Evolutionary conservation across 1,140 invertebrate genomes (phyloP).

Genomic region (Mycetomoellerius zeteki): DNA sequence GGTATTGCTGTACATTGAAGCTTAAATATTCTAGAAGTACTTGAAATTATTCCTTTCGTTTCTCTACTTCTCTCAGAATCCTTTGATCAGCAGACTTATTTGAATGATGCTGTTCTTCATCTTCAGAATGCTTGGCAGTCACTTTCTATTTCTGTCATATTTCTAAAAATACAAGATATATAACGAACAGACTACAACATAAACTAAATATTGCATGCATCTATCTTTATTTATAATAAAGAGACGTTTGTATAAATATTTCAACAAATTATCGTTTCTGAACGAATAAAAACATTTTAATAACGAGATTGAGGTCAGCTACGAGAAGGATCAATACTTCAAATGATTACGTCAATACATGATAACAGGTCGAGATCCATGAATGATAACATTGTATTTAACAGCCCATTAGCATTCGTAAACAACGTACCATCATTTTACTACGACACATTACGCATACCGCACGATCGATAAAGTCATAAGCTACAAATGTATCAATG

Average conservation of each 20-base stretch:
- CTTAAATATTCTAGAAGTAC: not conserved
- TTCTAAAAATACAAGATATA: not conserved
- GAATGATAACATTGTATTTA: constrained; percentile 11
- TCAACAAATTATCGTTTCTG: not conserved
- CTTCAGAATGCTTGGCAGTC: not conserved
- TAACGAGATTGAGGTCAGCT: not conserved
- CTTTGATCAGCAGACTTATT: not conserved
- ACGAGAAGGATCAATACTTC: constrained; percentile 2
- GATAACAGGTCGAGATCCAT: not conserved
- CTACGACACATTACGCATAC: constrained; percentile 11
- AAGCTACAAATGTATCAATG: constrained; percentile 10
- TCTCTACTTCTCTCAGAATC: not conserved
- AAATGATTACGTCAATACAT: constrained; percentile 7
- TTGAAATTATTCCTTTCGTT: not conserved
- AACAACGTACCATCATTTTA: constrained; percentile 37
- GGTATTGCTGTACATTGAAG: not conserved
- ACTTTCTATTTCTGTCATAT: not conserved
- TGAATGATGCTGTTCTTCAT: not conserved
- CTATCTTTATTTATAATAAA: not conserved
- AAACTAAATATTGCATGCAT: not conserved
- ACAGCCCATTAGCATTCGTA: constrained; percentile 28
- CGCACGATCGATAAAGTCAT: constrained; percentile 26
- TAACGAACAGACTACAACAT: not conserved
- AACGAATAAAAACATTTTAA: not conserved
- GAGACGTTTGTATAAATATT: not conserved